These are phyloP conservation scores for Drosophila sechellia DNA, from an alignment of 1,140 invertebrate genomes.

Conservation along the genomic window DNA sequence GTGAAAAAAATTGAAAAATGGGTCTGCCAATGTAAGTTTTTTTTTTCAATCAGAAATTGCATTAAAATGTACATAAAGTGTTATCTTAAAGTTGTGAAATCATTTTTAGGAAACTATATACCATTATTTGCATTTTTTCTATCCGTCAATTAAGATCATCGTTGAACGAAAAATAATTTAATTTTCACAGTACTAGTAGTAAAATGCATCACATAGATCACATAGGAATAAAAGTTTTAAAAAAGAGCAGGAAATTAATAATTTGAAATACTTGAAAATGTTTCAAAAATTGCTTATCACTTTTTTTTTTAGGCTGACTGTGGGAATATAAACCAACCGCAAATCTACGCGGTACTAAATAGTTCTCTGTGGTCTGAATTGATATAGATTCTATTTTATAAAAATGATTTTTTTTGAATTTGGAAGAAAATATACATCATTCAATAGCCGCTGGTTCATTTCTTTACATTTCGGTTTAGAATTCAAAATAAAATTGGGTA, in stretches of 20 bases:
- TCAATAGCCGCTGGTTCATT: background rate
- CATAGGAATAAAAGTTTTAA: no score
- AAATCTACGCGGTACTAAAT: no score
- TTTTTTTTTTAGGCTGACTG: no score
- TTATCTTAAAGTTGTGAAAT: background rate
- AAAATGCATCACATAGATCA: no score
- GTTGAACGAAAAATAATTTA: no score
- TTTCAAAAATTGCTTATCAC: no score
- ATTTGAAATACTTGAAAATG: no score
- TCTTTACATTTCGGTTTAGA: background rate
- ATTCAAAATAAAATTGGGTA: slow-evolving; percentile 17
- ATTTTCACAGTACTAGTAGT: no score
- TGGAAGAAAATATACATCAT: background rate
- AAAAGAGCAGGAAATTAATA: no score
- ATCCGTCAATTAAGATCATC: no score
- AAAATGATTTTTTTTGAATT: background rate
- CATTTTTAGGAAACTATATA: background rate
- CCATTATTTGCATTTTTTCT: background rate
- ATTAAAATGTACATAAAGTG: background rate
- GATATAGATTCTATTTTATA: background rate
- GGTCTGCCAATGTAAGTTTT: background rate
- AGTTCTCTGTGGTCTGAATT: no score
- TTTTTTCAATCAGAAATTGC: background rate
- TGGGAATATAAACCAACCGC: no score
- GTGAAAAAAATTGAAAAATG: background rate